These are phyloP conservation scores for Cecropterus lyciades DNA, from an alignment of 1,140 invertebrate genomes.

Conservation along the genomic window DNA sequence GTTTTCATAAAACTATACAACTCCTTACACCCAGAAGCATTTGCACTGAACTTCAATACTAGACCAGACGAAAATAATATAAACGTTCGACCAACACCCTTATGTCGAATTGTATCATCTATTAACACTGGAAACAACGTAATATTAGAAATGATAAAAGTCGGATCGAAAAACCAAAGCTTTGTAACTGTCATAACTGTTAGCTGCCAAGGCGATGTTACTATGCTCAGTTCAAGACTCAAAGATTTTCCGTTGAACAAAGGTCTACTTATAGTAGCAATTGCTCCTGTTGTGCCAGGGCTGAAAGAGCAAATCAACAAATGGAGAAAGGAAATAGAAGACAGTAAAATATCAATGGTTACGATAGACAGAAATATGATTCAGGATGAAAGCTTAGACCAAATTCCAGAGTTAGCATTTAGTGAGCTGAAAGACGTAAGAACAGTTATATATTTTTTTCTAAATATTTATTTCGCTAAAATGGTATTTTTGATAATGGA, in stretches of 20 bases:
- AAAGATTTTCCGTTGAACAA: slow-evolving; percentile 9
- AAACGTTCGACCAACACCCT: neutral
- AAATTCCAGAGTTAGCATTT: slow-evolving; percentile 8
- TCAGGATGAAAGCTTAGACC: slow-evolving; percentile 10
- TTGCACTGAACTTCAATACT: slow-evolving; percentile 13
- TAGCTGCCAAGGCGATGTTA: slow-evolving; percentile 4
- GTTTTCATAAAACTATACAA: neutral
- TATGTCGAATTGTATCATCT: slow-evolving; percentile 5
- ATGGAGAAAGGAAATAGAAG: slow-evolving; percentile 13
- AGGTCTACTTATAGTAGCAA: slow-evolving; percentile 9
- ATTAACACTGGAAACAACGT: neutral
- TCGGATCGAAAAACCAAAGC: neutral
- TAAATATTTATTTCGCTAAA: no score
- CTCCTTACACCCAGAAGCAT: neutral
- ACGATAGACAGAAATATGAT: slow-evolving; percentile 6
- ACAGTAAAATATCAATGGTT: slow-evolving; percentile 14
- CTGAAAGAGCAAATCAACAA: slow-evolving; percentile 20
- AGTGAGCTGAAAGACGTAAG: slow-evolving; percentile 15
- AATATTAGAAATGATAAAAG: slow-evolving; percentile 12
- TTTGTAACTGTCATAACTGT: slow-evolving; percentile 5
- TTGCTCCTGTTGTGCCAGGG: slow-evolving; percentile 8
- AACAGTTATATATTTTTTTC: no score
- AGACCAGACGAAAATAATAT: neutral
- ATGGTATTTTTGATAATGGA: no score
- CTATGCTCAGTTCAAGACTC: neutral